Evolutionary conservation across 2,113 vertebrate genomes (phyloP), one percentile per base, ranked within the genome.

Genomic region (Fregata magnificens): DNA sequence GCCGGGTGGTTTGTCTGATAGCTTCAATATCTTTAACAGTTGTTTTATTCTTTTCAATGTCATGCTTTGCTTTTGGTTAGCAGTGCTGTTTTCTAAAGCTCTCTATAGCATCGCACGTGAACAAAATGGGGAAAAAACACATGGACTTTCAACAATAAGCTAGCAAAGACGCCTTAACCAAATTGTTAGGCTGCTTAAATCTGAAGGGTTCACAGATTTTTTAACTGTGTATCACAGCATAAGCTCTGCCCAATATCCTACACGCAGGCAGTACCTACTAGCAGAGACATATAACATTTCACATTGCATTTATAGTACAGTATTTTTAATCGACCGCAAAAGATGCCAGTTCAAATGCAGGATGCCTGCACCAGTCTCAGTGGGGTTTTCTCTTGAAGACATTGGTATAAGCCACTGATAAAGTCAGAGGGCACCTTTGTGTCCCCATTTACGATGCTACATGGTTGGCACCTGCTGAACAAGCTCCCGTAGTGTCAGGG

Each of bases 181-280:
- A 73, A 38, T 1, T n/a, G 40, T 61, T n/a, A 47, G 44, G 3
- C 5, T 86, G 74, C 70, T 76, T 49, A 28, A 61, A 16, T 42
- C 62, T 42, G 29, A 82, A 90, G 7, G 22, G 16, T 53, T 87
- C 66, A 58, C 15, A 32, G 56, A 34, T 84, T 63, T 89, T 93
- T 87, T 53, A 36, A 34, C 24, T 13, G 17, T 70, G 38, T 24
- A 31, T 34, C 65, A 71, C 29, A 76, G 58, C 28, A 22, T 6
- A 44, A 73, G 9, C 28, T 73, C 29, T 88, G 71, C 28, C 38
- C 32, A 32, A 21, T 24, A 74, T 42, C 67, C 50, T 66, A 34
- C 67, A n/a, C 0, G 0, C 31, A 38, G 26, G 25, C 59, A 88
- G 22, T 4, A 53, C 25, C 50, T 24, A 21, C 52, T 5, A 25